Conservation (phyloP, 1,140 invertebrate genomes). For the Drosophila tropicalis region DNA sequence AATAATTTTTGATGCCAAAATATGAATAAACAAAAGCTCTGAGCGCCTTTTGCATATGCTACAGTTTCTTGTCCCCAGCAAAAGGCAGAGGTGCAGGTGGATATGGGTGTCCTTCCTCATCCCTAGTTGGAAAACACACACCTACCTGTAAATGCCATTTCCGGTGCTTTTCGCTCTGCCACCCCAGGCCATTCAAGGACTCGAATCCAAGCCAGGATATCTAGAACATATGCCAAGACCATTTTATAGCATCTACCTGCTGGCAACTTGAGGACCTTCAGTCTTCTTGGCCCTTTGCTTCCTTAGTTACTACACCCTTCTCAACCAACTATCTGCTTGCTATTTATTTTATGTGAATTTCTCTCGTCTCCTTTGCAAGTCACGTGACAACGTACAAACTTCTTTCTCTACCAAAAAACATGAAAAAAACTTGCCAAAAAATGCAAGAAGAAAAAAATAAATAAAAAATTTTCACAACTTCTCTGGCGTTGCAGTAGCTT, state of each 20-base stretch:
- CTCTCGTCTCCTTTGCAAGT: constrained; percentile 52
- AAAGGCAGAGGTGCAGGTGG: neutral
- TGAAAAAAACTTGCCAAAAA: constrained; percentile 53
- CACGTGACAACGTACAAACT: constrained; percentile 68
- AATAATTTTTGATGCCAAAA: constrained; percentile 79
- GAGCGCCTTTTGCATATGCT: constrained; percentile 51
- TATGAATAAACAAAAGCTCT: constrained; percentile 77
- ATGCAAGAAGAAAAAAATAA: constrained; percentile 29
- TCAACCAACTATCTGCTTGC: constrained; percentile 28
- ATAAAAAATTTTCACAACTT: constrained; percentile 42
- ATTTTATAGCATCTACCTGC: constrained; percentile 37
- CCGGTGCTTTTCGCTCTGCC: constrained; percentile 40
- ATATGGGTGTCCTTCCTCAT: neutral
- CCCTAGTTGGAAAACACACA: constrained; percentile 22
- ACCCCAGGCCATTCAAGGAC: constrained; percentile 4
- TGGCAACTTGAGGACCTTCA: constrained; percentile 34
- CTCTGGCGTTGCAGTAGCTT: constrained; percentile 32
- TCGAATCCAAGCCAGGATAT: constrained; percentile 3
- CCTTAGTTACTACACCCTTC: neutral
- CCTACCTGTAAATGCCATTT: constrained; percentile 65
- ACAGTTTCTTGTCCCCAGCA: constrained; percentile 17
- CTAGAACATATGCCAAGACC: constrained; percentile 23
- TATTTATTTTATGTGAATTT: constrained; percentile 64
- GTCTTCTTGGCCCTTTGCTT: neutral
- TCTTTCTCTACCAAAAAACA: constrained; percentile 30